phyloP scores from a whole-genome alignment of 2,113 vertebrate species.

The Cebidichthys violaceus region DNA sequence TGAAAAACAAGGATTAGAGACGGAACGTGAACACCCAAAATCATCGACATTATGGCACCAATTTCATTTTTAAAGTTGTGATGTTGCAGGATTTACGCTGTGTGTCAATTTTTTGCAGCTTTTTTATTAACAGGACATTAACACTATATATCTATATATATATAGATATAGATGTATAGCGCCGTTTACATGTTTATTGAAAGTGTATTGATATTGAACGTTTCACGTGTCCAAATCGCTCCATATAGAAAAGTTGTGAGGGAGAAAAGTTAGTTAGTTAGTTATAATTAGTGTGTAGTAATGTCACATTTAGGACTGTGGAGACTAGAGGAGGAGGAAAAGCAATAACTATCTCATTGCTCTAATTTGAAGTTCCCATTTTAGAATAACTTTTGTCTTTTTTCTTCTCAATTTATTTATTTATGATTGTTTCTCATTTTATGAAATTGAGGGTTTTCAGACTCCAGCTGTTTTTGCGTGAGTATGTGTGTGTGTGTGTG shows the following conservation, averaged over 20 bases:
- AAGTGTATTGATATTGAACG: too few species aligned
- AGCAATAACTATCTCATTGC: not conserved
- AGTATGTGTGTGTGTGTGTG: constrained; percentile 2
- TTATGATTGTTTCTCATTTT: constrained; percentile 29
- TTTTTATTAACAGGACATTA: too few species aligned
- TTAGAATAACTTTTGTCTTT: not conserved
- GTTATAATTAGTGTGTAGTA: not conserved
- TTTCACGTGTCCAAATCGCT: too few species aligned
- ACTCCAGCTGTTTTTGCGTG: not conserved
- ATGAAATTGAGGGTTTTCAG: constrained; percentile 10
- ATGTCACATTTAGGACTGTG: not conserved
- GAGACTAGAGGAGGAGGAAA: not conserved
- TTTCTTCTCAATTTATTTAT: constrained; percentile 36
- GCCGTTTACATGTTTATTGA: too few species aligned
- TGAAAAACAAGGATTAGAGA: not conserved
- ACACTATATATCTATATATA: too few species aligned
- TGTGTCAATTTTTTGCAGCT: not conserved
- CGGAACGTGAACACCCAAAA: not conserved
- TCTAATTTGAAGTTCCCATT: not conserved
- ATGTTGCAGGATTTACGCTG: not conserved
- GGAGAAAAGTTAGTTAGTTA: not conserved
- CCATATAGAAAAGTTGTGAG: not conserved
- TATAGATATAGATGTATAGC: too few species aligned
- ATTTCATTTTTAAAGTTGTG: not conserved
- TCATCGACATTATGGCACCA: not conserved